Evolutionary conservation across 1,140 invertebrate species (phyloP).

Genomic region (Vollenhovia emeryi): DNA sequence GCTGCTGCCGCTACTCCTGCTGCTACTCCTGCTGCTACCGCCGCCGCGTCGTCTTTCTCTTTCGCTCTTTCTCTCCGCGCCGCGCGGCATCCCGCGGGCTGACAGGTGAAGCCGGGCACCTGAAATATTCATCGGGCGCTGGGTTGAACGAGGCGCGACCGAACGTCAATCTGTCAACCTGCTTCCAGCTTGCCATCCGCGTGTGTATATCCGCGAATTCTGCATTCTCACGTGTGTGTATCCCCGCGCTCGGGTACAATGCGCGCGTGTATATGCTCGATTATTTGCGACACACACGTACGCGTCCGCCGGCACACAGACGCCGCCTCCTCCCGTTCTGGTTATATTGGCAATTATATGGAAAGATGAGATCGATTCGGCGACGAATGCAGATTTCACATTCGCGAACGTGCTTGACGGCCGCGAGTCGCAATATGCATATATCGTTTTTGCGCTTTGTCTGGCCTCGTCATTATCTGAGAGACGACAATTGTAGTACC

Average conservation of each 20-base stretch:
- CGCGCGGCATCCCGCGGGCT: constrained; percentile 59
- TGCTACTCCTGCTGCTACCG: constrained; percentile 5
- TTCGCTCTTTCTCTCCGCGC: constrained; percentile 53
- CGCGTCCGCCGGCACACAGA: neutral
- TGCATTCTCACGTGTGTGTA: neutral
- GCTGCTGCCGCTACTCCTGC: neutral
- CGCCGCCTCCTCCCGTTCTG: neutral
- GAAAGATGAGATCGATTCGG: constrained; percentile 52
- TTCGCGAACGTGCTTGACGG: constrained; percentile 8
- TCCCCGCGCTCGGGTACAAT: neutral
- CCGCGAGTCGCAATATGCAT: neutral
- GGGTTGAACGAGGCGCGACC: constrained; percentile 73
- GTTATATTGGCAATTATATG: constrained; percentile 53
- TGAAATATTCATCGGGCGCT: constrained; percentile 72
- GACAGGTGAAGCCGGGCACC: constrained; percentile 74
- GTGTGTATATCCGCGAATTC: constrained; percentile 26
- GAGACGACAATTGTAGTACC: neutral
- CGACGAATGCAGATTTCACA: constrained; percentile 46
- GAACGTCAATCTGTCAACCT: constrained; percentile 75
- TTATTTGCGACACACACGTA: constrained; percentile 11
- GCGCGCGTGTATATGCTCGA: constrained; percentile 5
- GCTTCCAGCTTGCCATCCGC: constrained; percentile 57
- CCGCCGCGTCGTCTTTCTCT: constrained; percentile 5
- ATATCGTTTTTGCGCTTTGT: constrained; percentile 8
- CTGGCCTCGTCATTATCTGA: neutral